Conservation (phyloP, 2,888 invertebrate genomes). For the Drosophila meridionalis region DNA sequence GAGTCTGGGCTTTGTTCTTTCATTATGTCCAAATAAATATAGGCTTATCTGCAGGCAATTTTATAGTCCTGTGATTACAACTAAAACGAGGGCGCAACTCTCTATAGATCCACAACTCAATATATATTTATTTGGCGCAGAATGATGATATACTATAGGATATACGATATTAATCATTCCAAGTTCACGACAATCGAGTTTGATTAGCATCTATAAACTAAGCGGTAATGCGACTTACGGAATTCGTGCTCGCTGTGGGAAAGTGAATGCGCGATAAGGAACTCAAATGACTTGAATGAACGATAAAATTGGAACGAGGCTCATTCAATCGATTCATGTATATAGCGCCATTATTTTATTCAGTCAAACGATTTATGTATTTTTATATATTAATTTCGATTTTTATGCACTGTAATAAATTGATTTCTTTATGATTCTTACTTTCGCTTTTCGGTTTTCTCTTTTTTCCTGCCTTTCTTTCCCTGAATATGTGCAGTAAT, state of each 20-base stretch:
- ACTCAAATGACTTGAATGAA: constrained; percentile 2
- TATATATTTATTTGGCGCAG: not conserved
- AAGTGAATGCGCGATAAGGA: constrained; percentile 6
- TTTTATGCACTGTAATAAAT: not conserved
- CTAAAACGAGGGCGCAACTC: not conserved
- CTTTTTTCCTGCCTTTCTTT: not conserved
- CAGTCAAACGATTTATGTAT: constrained; percentile 2
- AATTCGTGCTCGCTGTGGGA: not conserved
- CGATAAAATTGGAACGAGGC: not conserved
- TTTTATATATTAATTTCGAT: not conserved
- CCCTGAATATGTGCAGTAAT: not conserved
- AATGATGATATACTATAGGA: not conserved
- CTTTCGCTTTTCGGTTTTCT: constrained; percentile 1
- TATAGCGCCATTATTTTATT: not conserved
- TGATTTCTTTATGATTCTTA: not conserved
- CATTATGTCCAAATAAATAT: constrained; percentile 10
- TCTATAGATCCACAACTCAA: not conserved
- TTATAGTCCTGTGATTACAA: constrained; percentile 17
- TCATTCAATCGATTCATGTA: not conserved
- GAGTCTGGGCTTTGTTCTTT: constrained; percentile 3
- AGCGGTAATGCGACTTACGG: not conserved
- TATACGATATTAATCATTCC: not conserved
- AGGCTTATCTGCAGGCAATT: constrained; percentile 13
- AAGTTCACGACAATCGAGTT: not conserved
- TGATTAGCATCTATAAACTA: not conserved